Percentiles rank a stretch among this genome's conserved stretches.
These are phyloP conservation scores for Orchesella cincta DNA, from an alignment of 1,140 invertebrate species.

Conservation along the genomic window DNA sequence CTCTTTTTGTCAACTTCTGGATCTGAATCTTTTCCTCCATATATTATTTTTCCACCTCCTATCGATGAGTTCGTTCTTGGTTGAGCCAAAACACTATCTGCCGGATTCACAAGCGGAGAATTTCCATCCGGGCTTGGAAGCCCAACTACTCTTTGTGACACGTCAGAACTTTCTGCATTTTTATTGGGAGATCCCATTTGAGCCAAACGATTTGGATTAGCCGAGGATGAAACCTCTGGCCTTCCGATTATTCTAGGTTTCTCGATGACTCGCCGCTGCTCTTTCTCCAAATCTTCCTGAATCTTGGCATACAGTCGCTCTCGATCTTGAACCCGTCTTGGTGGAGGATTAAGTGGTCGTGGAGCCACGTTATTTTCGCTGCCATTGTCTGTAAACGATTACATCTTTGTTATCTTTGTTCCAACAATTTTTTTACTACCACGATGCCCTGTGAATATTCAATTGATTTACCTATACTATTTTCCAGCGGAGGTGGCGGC, in stretches of 20 bases:
- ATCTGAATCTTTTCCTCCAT: constrained; percentile 66
- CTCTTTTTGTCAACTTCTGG: constrained; percentile 63
- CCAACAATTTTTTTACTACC: neutral
- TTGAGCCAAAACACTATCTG: neutral
- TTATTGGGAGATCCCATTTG: constrained; percentile 11
- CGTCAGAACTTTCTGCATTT: constrained; percentile 4
- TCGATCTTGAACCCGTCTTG: constrained; percentile 42
- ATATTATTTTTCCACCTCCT: neutral
- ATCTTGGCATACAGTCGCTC: constrained; percentile 47
- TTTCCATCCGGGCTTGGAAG: neutral
- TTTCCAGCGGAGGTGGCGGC: constrained; percentile 33
- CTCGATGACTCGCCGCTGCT: constrained; percentile 42
- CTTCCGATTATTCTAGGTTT: constrained; percentile 43
- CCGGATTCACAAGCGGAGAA: neutral
- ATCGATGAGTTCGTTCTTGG: neutral
- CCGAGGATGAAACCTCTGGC: neutral
- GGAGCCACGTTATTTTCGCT: constrained; percentile 37
- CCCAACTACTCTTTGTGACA: neutral
- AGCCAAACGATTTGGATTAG: constrained; percentile 24
- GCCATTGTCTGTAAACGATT: neutral
- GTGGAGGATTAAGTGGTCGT: constrained; percentile 41
- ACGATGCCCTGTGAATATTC: neutral
- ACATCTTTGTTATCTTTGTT: neutral
- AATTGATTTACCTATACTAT: constrained; percentile 1
- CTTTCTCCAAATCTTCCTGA: constrained; percentile 42